Base-by-base conservation (phyloP, 2,888 invertebrate species). In the Apamea sordens region DNA sequence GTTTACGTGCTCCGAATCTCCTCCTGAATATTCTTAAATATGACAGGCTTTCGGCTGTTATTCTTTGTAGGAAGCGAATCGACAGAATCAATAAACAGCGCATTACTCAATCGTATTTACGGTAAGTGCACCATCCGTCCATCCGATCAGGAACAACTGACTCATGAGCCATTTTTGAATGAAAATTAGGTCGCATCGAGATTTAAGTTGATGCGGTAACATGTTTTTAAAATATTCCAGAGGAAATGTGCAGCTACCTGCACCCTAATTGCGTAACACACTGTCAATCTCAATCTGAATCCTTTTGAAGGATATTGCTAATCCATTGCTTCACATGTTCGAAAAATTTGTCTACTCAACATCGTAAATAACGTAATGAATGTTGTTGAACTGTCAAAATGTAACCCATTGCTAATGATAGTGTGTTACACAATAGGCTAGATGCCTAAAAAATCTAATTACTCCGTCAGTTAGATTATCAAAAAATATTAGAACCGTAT, bases 41-140 rank as follows among this genome's bases (percentile, higher is more conserved):
- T 88, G 89, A 90, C 89, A 89, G 87, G 75, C 79, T 88, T 89
- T 87, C 77, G 83, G 79, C 84, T 87, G 85, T 88, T 89, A 84
- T 86, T 90, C 87, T 85, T 85, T 85, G 86, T 86, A 86, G 92
- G 93, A 94, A 92, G 91, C 89, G 88, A 91, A 93, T 94, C 88
- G 91, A 92, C 92, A 91, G 92, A 91, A 90, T 92, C 92, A 93
- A 94, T 94, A 95, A 95, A 94, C 94, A 94, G 90, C 84, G 88
- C 86, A 90, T 90, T 93, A 91, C 91, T 90, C 90, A 92, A 93
- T 92, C 90, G 89, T 91, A 91, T 91, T 92, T 91, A 89, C 90
- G 89, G 89, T 92, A 92, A 93, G 94, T 94, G 93, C 93, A 92
- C 91, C 92, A 90, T 92, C 88, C 90, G 86, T 92, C 90, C 92